Base-by-base conservation (phyloP, 2,797 vertebrate genomes). In the Morelia viridis region DNA sequence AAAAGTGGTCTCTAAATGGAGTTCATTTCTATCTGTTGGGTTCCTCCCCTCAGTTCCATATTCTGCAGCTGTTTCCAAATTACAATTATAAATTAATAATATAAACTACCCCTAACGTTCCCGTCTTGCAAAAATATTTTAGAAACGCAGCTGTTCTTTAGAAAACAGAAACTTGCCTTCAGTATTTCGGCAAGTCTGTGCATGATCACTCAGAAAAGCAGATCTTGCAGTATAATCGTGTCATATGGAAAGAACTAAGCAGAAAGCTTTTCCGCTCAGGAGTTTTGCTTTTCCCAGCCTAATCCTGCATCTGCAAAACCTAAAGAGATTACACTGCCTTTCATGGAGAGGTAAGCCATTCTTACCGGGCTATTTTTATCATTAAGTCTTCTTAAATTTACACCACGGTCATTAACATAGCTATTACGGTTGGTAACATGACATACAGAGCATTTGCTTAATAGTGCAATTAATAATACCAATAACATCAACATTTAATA, bases 341-440 rank as follows among this genome's bases (percentile, higher is more conserved):
- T 8, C 41, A 11, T 50, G 26, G n/a, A 50, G 26, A 87, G 80
- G 50, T 83, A 76, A 88, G 61, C n/a, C 84, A 68, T 91, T 85
- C 90, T 19, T 85, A 31, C 8, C 7, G 4, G 64, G 50, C 41
- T 92, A 93, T 92, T 90, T 92, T 90, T 93, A 89, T 90, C 17
- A 5, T 88, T n/a, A 92, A 92, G 80, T 90, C 68, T 46, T 92
- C 60, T 92, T 84, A 92, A 90, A 92, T 92, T 92, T 86, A 87
- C 24, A 46, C 68, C 50, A 80, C 7, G 56, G 31, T 58, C 76
- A 46, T 89, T 84, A 61, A 26, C 57, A 50, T 35, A 41, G 35
- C 62, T 62, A 60, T 62, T 62, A 62, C 35, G 13, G 58, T 50
- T n/a, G 60, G 41, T 11, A 80, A 24, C 46, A 46, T 12, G 56